A percentile compares a stretch with the other conserved stretches of the same genome.
phyloP scores from a whole-genome alignment of 53 echinoderm and acorn worm genomes.

The Arbacia lixula region DNA sequence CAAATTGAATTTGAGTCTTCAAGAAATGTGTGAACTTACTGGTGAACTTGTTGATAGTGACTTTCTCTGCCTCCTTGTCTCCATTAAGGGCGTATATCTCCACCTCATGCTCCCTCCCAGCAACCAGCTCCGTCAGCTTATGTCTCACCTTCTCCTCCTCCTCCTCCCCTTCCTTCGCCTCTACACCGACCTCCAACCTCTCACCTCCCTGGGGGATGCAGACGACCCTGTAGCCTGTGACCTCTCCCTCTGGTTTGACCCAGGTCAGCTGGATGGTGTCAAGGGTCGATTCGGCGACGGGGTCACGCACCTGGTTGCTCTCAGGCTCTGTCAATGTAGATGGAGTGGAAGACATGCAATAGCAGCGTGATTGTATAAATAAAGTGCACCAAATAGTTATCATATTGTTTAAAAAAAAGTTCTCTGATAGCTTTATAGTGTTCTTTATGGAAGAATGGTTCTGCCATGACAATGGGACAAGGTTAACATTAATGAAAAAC shows the following conservation, averaged over 20 bases:
- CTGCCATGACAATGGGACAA: no score
- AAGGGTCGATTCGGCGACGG: constrained; percentile 55
- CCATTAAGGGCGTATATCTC: constrained; percentile 74
- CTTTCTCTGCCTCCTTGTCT: constrained; percentile 62
- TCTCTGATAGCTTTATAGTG: no score
- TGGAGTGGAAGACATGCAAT: neutral
- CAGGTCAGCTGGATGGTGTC: constrained; percentile 74
- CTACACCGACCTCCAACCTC: constrained; percentile 41
- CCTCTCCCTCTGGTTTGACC: constrained; percentile 76
- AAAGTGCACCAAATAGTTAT: neutral
- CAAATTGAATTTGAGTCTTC: no score
- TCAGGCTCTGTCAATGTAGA: constrained; percentile 35
- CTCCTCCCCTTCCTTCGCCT: neutral
- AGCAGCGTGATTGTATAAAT: neutral
- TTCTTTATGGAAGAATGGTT: no score
- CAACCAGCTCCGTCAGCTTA: constrained; percentile 44
- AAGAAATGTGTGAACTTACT: no score
- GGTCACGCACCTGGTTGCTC: constrained; percentile 70
- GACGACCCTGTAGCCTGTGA: constrained; percentile 72
- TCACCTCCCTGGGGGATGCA: constrained; percentile 52
- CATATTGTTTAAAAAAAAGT: no score
- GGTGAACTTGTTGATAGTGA: constrained; percentile 61
- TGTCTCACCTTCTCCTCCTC: neutral
- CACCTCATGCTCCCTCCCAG: constrained; percentile 69
- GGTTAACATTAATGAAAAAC: no score